Evolutionary conservation across 2,888 invertebrate species (phyloP).

Genomic region (Dilophus febrilis): DNA sequence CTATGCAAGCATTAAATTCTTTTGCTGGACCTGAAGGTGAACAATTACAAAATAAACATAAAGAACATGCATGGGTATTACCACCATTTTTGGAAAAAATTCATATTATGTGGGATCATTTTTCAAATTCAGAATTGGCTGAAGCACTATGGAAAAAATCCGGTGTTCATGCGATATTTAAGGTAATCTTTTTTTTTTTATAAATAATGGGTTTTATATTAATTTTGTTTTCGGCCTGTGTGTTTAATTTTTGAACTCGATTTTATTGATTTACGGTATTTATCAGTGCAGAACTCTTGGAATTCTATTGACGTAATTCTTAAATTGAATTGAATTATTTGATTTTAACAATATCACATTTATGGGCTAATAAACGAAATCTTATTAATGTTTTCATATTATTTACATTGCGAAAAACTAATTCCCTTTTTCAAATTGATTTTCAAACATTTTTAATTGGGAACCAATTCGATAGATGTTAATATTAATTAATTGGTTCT

Average conservation of each 20-base stretch:
- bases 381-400: too few species aligned
- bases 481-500: too few species aligned
- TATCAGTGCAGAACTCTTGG: background rate
- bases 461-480: too few species aligned
- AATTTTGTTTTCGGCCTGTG: background rate
- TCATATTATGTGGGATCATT: constrained; percentile 62
- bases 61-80: constrained; percentile 51
- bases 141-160: constrained; percentile 55
- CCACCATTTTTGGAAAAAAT: constrained; percentile 51
- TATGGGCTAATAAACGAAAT: too few species aligned
- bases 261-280: background rate
- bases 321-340: too few species aligned
- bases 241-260: background rate
- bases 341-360: too few species aligned
- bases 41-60: constrained; percentile 42
- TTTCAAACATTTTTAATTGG: too few species aligned
- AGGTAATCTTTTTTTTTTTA: constrained; percentile 21
- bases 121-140: constrained; percentile 61
- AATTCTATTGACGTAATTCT: too few species aligned
- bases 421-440: too few species aligned
- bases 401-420: too few species aligned
- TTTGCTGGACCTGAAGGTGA: constrained; percentile 43
- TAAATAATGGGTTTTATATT: constrained; percentile 1
- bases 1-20: constrained; percentile 46
- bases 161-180: constrained; percentile 50